Percentiles rank a stretch among this genome's conserved stretches.
These are phyloP conservation scores for Mongoloraphidia duomilia DNA, from an alignment of 2,888 invertebrate species.

Conservation along the genomic window DNA sequence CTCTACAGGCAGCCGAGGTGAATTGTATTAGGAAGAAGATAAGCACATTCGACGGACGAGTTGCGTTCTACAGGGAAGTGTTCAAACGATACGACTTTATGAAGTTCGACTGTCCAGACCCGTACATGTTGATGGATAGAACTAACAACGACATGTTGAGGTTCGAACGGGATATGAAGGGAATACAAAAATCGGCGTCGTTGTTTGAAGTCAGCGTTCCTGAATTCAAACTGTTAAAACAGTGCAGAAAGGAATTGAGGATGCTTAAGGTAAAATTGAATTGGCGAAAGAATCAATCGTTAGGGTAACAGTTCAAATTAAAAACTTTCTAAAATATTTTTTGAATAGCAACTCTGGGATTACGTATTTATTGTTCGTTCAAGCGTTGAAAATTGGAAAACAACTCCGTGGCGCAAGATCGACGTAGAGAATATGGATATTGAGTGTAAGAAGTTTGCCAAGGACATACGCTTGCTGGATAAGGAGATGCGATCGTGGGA, in stretches of 20 bases:
- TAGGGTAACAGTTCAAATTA: neutral
- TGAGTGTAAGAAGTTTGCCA: constrained; percentile 94
- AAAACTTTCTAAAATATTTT: neutral
- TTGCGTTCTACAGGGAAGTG: constrained; percentile 73
- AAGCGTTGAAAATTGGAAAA: constrained; percentile 93
- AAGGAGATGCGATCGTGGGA: constrained; percentile 96
- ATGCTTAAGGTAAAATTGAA: constrained; percentile 56
- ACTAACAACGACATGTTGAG: constrained; percentile 63
- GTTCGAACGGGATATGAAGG: constrained; percentile 74
- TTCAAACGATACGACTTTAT: constrained; percentile 69
- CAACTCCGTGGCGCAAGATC: constrained; percentile 91
- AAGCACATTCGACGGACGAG: constrained; percentile 67
- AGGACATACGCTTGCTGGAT: constrained; percentile 80
- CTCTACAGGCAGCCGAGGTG: constrained; percentile 87
- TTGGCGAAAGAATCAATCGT: neutral
- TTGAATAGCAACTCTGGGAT: constrained; percentile 79
- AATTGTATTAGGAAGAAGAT: constrained; percentile 79
- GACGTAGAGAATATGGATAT: constrained; percentile 98
- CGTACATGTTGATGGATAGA: constrained; percentile 62
- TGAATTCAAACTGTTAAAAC: constrained; percentile 83
- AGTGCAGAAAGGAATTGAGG: constrained; percentile 79
- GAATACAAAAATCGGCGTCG: constrained; percentile 78
- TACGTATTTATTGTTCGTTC: constrained; percentile 81
- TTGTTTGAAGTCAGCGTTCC: constrained; percentile 91
- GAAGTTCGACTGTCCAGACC: constrained; percentile 57